A percentile compares a stretch with the other conserved stretches of the same genome.
Evolutionary conservation across 2,113 vertebrate genomes (phyloP).

Genomic region (Podarcis raffonei): DNA sequence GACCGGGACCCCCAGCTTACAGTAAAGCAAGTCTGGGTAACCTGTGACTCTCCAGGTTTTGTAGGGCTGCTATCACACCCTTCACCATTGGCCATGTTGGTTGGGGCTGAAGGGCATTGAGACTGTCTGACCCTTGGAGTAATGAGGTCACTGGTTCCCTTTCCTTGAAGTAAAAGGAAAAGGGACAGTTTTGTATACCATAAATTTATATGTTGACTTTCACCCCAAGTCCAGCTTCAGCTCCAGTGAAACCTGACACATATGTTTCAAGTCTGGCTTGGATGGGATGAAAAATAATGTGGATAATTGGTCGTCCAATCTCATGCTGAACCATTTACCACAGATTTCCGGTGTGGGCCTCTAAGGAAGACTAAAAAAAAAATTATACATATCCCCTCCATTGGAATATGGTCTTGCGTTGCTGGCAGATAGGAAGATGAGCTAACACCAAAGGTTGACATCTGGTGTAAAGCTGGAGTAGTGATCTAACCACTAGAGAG

Average conservation of each 20-base stretch:
- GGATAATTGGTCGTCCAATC: neutral
- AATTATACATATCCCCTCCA: constrained; percentile 10
- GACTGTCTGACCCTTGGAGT: neutral
- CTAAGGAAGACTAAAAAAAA: constrained; percentile 1
- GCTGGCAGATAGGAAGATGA: constrained; percentile 28
- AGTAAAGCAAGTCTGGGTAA: neutral
- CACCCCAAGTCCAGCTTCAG: neutral
- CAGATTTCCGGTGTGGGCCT: neutral
- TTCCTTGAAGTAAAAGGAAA: neutral
- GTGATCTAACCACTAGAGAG: constrained; percentile 8
- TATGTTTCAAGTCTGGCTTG: neutral
- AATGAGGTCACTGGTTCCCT: neutral
- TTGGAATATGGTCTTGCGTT: constrained; percentile 4
- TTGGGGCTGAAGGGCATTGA: neutral
- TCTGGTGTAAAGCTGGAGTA: constrained; percentile 31
- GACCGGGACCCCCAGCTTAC: neutral
- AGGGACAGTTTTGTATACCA: neutral
- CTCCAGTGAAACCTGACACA: neutral
- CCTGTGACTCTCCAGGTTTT: neutral
- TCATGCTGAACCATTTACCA: neutral
- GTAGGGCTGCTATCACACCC: neutral
- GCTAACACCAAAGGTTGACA: neutral
- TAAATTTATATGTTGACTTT: neutral
- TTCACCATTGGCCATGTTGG: neutral
- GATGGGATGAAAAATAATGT: neutral